phyloP scores from a whole-genome alignment of 2,797 vertebrate species.

The Thamnophis elegans region DNA sequence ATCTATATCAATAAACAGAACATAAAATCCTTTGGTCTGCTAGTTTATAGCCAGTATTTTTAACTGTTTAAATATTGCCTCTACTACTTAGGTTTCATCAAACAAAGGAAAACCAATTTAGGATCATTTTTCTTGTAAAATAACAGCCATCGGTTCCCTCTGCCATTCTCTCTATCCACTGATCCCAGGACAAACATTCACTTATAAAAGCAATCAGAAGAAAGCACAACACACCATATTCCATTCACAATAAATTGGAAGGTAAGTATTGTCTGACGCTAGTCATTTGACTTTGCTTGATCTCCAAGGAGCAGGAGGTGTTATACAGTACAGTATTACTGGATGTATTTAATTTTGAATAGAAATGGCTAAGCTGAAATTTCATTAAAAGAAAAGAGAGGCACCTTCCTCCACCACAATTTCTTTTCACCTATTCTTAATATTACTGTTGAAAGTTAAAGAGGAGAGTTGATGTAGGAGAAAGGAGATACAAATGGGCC shows the following conservation, averaged over 20 bases:
- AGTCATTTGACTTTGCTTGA: slow-evolving; percentile 1
- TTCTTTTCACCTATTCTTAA: neutral
- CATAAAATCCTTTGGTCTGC: neutral
- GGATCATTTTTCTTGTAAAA: slow-evolving; percentile 62
- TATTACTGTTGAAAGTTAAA: slow-evolving; percentile 1
- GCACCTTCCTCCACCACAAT: accelerated
- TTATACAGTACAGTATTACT: slow-evolving; percentile 34
- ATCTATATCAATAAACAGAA: slow-evolving; percentile 27
- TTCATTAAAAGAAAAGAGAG: neutral
- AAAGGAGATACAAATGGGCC: neutral
- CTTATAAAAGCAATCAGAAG: slow-evolving; percentile 67
- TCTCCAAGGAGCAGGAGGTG: slow-evolving; percentile 41
- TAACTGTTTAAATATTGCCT: slow-evolving; percentile 64
- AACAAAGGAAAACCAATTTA: slow-evolving; percentile 67
- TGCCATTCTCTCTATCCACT: slow-evolving; percentile 61
- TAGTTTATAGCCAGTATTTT: slow-evolving; percentile 64
- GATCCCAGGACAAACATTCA: slow-evolving; percentile 65
- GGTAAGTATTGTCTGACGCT: slow-evolving; percentile 41
- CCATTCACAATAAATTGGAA: slow-evolving; percentile 58
- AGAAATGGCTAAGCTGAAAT: neutral
- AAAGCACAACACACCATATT: slow-evolving; percentile 54
- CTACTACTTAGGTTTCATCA: slow-evolving; percentile 65
- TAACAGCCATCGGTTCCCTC: slow-evolving; percentile 56
- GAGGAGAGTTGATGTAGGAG: neutral
- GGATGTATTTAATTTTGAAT: slow-evolving; percentile 10